Base-by-base conservation (phyloP, 2,113 vertebrate genomes). In the Barbus barbus region DNA sequence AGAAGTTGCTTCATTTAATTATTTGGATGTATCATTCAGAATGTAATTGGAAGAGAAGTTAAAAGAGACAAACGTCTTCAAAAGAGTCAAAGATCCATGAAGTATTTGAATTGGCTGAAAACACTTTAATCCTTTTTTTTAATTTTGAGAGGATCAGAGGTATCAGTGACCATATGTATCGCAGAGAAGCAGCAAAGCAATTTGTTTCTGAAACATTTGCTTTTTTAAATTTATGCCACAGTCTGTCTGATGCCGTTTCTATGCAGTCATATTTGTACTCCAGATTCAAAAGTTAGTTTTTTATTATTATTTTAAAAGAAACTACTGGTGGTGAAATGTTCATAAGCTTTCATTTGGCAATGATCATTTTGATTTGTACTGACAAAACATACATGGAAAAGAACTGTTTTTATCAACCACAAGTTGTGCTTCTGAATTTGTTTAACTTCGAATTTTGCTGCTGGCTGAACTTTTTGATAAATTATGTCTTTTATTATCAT, bases 401-500 rank as follows among this genome's bases (percentile, higher is more conserved):
- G 0, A 46, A 61, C 16, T 28, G 24, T 48, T 74, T 14, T 36
- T 77, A 22, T 46, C 74, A 33, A 14, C 31, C 75, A 58, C 36
- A 24, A 44, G 12, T n/a, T 74, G 72, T 26, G 13, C 53, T 78
- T 3, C 76, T 61, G 22, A 78, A 78, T 78, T 41, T 44, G 11
- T 44, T n/a, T n/a, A n/a, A n/a, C n/a, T n/a, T n/a, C n/a, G n/a
- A n/a, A n/a, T n/a, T n/a, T n/a, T 44, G 9, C 76, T 28, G 9
- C 53, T 2, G 53, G 76, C 13, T 44, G 24, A 73, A 60, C 31
- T 69, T 73, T 36, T 74, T 81, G n/a, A 38, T 67, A 46, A 65
- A 60, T 63, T 16, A 73, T 24, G 24, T 56, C 38, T 36, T 86
- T 86, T 78, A 80, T 78, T 78, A 73, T 53, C n/a, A n/a, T 73